Evolutionary conservation across 2,113 vertebrate genomes (phyloP).

Genomic region (Perca fluviatilis): DNA sequence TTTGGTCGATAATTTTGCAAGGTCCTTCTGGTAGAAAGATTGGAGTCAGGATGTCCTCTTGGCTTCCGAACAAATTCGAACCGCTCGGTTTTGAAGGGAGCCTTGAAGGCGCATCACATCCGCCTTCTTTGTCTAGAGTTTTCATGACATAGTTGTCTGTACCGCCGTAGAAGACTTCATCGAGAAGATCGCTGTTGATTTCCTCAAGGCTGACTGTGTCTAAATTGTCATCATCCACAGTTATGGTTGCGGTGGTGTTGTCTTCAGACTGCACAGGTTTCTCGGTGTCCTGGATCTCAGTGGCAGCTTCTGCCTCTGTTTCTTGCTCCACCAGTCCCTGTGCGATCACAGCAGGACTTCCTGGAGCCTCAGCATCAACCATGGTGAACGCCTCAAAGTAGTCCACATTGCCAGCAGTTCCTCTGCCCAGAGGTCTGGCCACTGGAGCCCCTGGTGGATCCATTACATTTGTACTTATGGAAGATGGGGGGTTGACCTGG

Average conservation of each 20-base stretch:
- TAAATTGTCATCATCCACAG: conserved; percentile 55
- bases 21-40: conserved; percentile 89
- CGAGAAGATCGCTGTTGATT: conserved; percentile 85
- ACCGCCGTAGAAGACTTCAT: conserved; percentile 90
- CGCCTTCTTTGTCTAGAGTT: conserved; percentile 56
- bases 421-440: conserved; percentile 42
- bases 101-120: conserved; percentile 26
- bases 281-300: conserved; percentile 36
- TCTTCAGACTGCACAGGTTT: conserved; percentile 19
- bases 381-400: conserved; percentile 94
- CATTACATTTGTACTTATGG: conserved; percentile 4
- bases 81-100: conserved; percentile 83
- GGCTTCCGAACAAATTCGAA: conserved; percentile 86
- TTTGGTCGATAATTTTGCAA: conserved; percentile 86
- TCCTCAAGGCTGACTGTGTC: conserved; percentile 80
- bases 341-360: conserved; percentile 43
- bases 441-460: conserved; percentile 72
- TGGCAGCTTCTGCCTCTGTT: conserved; percentile 36
- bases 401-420: conserved; percentile 81
- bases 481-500: background rate
- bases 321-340: conserved; percentile 51
- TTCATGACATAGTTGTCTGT: conserved; percentile 37
- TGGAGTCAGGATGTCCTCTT: conserved; percentile 88
- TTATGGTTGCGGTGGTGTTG: background rate
- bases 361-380: conserved; percentile 87